A percentile compares a stretch with the other conserved stretches of the same genome.
These are phyloP conservation scores for Byasa hedistus DNA, from an alignment of 2,888 invertebrate genomes.

Conservation along the genomic window DNA sequence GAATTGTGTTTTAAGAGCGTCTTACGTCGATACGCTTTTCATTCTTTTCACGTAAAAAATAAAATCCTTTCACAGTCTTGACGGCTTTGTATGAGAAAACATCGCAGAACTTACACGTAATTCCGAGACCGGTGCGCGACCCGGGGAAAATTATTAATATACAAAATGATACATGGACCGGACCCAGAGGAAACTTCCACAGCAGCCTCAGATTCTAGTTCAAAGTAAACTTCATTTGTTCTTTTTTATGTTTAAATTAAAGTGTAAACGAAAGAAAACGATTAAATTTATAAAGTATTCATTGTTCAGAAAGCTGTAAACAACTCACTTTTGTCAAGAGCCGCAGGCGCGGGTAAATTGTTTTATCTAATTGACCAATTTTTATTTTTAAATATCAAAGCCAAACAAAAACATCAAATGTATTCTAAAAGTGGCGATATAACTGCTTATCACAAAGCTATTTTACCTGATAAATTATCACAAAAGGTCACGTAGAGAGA, in stretches of 20 bases:
- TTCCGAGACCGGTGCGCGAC: slow-evolving; percentile 53
- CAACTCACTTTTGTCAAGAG: slow-evolving; percentile 43
- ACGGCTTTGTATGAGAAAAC: slow-evolving; percentile 64
- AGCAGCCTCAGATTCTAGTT: slow-evolving; percentile 61
- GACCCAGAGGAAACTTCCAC: slow-evolving; percentile 58
- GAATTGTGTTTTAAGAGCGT: slow-evolving; percentile 45
- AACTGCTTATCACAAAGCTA: neutral
- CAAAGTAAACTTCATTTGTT: slow-evolving; percentile 57
- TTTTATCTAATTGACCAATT: slow-evolving; percentile 49
- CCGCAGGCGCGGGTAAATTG: slow-evolving; percentile 43
- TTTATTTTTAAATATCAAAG: neutral
- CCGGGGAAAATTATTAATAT: slow-evolving; percentile 67
- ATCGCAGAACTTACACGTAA: slow-evolving; percentile 61
- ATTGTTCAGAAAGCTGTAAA: slow-evolving; percentile 50
- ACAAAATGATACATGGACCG: slow-evolving; percentile 65
- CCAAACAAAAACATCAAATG: neutral
- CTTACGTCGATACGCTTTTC: slow-evolving; percentile 59
- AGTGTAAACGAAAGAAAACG: slow-evolving; percentile 55
- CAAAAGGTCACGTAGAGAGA: no score
- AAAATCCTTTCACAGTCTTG: slow-evolving; percentile 63
- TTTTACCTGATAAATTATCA: neutral
- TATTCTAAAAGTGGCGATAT: neutral
- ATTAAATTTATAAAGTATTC: slow-evolving; percentile 51
- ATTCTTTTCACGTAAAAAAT: slow-evolving; percentile 73
- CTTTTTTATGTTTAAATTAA: slow-evolving; percentile 43